Evolutionary conservation across 2,888 invertebrate species (phyloP).

Genomic region (Volucella inflata): DNA sequence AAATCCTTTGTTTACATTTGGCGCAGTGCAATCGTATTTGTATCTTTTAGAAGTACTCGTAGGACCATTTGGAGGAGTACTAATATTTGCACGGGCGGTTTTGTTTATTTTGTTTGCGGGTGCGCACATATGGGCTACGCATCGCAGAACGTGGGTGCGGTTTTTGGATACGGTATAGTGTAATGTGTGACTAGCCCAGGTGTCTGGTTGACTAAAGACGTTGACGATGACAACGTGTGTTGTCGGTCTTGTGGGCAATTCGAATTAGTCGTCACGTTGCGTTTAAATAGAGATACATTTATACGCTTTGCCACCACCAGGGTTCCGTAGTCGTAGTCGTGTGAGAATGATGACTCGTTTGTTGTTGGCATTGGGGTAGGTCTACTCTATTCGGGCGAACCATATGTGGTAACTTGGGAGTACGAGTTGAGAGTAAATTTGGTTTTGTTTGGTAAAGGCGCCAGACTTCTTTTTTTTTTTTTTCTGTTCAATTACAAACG

Average conservation of each 20-base stretch:
- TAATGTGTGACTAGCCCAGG: constrained; percentile 73
- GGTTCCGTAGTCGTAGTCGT: constrained; percentile 29
- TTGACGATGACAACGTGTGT: constrained; percentile 52
- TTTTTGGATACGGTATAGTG: constrained; percentile 50
- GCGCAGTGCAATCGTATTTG: neutral
- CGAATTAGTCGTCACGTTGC: constrained; percentile 66
- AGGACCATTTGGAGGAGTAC: constrained; percentile 41
- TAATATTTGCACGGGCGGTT: constrained; percentile 18
- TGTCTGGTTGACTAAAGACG: constrained; percentile 63
- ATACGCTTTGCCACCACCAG: too few relatives aligned
- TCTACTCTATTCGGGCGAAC: constrained; percentile 4
- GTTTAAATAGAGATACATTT: constrained; percentile 33
- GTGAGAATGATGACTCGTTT: constrained; percentile 67
- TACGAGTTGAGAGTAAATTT: neutral
- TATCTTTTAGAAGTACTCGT: constrained; percentile 47
- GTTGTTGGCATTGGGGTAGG: constrained; percentile 61
- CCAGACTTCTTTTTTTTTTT: constrained; percentile 47
- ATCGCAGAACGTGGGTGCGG: constrained; percentile 74
- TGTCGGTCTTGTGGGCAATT: constrained; percentile 66
- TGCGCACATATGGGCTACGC: constrained; percentile 66
- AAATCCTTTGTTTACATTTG: constrained; percentile 72
- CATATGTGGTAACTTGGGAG: constrained; percentile 40
- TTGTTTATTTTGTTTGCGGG: constrained; percentile 47
- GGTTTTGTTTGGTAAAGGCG: constrained; percentile 45
- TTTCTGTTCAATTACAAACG: constrained; percentile 46